Base-by-base conservation (phyloP, 2,797 vertebrate genomes). In the Vespertilio murinus region DNA sequence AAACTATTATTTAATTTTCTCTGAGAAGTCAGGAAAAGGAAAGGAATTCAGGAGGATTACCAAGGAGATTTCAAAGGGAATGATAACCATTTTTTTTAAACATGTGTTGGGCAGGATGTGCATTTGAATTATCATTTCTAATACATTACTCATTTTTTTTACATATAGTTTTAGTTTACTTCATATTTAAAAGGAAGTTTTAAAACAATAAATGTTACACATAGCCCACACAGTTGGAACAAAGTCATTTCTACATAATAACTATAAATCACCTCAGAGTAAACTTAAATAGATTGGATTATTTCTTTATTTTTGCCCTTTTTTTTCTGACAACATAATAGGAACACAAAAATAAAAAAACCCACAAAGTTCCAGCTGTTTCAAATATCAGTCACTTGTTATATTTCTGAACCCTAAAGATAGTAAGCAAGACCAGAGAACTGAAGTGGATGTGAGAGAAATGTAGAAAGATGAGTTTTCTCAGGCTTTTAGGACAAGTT, bases 1-100 rank as follows among this genome's bases (percentile, higher is more conserved):
- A 92, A 38, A 59, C 30, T 79, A 70, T 83, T 30, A 69, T 82
- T 84, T 70, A n/a, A 86, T 67, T 96, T 94, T 47, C 38, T 54
- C 35, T 71, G 16, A 49, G 47, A 30, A 86, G 5, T 56, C 3
- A 64, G 33, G 49, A 93, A 69, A 84, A 12, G 16, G 6, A 69
- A 86, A 38, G 40, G 23, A 81, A 59, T 38, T 71, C 59, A 33
- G 10, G 47, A 30, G 8, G 61, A 25, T 30, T 47, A 82, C 20
- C 74, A 74, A 52, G 6, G 12, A 61, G 17, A 79, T 75, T 74
- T n/a, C 38, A n/a, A 86, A 45, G 45, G 2, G 20, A 94, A 80
- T 35, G 6, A 65, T 59, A 69, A 84, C 6, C 22, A 49, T 79
- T 89, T 90, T 80, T 40, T 88, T 85, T 88, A 88, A 71, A 12